phyloP scores from a whole-genome alignment of 2,113 vertebrate species.

The Melanerpes aurifrons region DNA sequence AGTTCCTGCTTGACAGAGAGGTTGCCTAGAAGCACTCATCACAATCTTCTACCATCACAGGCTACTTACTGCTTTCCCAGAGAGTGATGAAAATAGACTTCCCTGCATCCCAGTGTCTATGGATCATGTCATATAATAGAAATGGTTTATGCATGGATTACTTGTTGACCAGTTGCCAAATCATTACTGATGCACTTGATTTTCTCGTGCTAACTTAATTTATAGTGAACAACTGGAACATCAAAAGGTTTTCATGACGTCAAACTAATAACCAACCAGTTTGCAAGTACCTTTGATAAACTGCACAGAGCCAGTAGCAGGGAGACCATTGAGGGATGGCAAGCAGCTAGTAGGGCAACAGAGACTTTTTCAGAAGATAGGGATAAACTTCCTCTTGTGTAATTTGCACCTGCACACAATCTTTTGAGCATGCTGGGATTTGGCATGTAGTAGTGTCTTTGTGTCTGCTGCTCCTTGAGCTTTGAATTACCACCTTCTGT shows the following conservation, averaged over 20 bases:
- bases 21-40: background rate
- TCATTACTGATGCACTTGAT: background rate
- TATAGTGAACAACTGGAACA: background rate
- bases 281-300: background rate
- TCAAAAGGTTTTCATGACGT: background rate
- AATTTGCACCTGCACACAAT: background rate
- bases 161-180: slow-evolving; percentile 6
- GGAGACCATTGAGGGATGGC: background rate
- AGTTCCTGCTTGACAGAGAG: background rate
- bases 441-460: background rate
- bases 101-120: background rate
- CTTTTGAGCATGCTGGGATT: background rate
- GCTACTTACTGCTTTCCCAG: background rate
- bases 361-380: background rate
- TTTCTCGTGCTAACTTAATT: background rate
- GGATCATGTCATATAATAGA: background rate
- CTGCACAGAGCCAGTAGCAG: too few species aligned
- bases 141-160: background rate
- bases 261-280: background rate
- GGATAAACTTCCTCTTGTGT: background rate
- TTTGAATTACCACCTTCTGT: background rate
- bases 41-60: accelerated
- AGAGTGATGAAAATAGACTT: background rate
- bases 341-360: background rate
- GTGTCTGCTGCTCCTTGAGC: background rate